Conservation (phyloP, 2,113 vertebrate species). For the Colius striatus region DNA sequence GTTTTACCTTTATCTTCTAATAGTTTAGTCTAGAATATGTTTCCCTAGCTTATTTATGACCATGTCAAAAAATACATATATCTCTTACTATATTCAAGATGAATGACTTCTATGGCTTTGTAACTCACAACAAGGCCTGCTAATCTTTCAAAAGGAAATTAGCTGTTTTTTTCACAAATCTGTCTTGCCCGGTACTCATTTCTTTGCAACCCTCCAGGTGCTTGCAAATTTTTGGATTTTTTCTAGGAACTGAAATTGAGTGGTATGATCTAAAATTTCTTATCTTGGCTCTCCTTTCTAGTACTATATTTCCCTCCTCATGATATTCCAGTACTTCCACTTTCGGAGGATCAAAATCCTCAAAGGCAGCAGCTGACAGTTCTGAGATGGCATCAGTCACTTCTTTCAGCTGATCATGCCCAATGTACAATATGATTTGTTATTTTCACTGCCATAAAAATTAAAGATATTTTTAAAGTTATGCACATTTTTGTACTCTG, state of each 20-base stretch:
- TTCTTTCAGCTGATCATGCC: not conserved
- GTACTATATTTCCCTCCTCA: not conserved
- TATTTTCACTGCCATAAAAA: not conserved
- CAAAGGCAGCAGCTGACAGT: not conserved
- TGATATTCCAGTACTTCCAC: not conserved
- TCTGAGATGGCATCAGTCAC: not conserved
- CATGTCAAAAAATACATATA: not conserved
- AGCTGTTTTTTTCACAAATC: not conserved
- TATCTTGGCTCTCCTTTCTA: not conserved
- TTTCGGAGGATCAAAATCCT: not conserved
- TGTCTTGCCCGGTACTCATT: not conserved
- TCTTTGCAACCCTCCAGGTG: not conserved
- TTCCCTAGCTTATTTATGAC: not conserved
- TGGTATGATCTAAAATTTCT: not conserved
- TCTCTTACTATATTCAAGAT: not conserved
- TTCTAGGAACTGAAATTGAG: not conserved
- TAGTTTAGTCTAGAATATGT: not conserved
- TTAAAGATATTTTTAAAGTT: not conserved
- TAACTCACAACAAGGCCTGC: not conserved
- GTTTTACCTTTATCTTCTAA: not conserved
- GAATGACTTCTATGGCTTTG: not conserved
- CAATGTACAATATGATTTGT: not conserved
- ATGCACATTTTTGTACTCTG: not conserved
- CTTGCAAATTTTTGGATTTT: not conserved
- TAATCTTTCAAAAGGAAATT: not conserved